Evolutionary conservation across 1,140 invertebrate genomes (phyloP), one percentile per base, ranked within the genome.

Genomic region (Musca domestica): DNA sequence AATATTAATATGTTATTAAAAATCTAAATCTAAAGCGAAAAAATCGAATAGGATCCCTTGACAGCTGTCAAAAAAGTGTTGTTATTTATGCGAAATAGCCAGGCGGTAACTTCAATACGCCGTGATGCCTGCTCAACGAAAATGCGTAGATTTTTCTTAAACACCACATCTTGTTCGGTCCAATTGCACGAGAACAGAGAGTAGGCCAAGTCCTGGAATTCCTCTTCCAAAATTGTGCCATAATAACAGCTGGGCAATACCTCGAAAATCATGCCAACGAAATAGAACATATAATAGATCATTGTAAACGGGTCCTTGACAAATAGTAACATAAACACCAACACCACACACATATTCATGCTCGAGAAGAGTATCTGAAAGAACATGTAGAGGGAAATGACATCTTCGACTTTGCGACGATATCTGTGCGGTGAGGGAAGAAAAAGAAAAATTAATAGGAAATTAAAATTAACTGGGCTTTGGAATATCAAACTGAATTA

Each of bases 171-270:
- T n/a, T 67, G 46, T 3, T 49, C 47, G 1, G 61, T 1, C 67
- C 67, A 67, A 34, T 67, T 67, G 41, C 54, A 48, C 1, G 34
- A 49, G 27, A 67, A 67, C 4, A 67, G 20, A 19, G 56, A 54
- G 30, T 63, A 48, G 10, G 56, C 25, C 25, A 67, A 23, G 20
- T 67, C 12, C n/a, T 61, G n/a, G 34, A 67, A 67, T 20, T 46
- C 54, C 52, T 23, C 25, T 25, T 67, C 25, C 10, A 61, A 6
- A 7, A 10, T 10, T 12, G 30, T 61, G 14, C 66, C 54, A 22
- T 25, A 67, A 54, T 67, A 67, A 48, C 67, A 67, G 12, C 17
- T 22, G 3, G 67, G 67, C 47, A 63, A 63, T n/a, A 67, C 27
- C 19, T 67, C 54, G 15, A 20, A 19, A 2, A 46, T 20, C 56